Base-by-base conservation (phyloP, 2,888 invertebrate species). In the Tetragonisca angustula region DNA sequence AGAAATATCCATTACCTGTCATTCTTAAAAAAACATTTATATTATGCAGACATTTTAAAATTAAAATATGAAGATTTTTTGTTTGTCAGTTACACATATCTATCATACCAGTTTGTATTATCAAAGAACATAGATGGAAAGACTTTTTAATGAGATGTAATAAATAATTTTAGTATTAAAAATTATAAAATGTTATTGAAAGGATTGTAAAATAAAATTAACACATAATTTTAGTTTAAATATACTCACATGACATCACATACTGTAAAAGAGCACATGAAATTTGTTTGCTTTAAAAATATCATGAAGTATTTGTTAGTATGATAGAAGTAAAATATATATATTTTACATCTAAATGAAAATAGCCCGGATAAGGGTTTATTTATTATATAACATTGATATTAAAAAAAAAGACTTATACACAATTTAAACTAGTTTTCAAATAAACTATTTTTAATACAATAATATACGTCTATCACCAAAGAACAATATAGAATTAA, bases 351-450 rank as follows among this genome's bases (percentile, higher is more conserved):
- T 50, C 59, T 65, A n/a, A n/a, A 65, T 43, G 79, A 52, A 64
- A 81, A 81, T 82, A 87, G 85, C 88, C 91, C 78, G 85, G 91
- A 91, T 91, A 91, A 91, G 91, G 90, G 89, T 91, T 88, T 54
- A 52, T 79, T 75, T 15, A 65, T 56, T 43, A 74, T 79, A n/a
- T 69, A 6, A 19, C 19, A 67, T 4, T 52, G 13, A 59, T 21
- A 74, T 36, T 43, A 52, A 70, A 56, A n/a, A n/a, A n/a, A 49
- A 32, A 50, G 19, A 24, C n/a, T 36, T n/a, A 11, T 17, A 49
- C 15, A 59, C 36, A 43, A 24, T 19, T 59, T 43, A 59, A 49
- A 56, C 1, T 59, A 43, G 9, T 19, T 59, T 71, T 43, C 13
- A 27, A 21, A 62, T 50, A 27, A 72, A 49, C 19, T 27, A 5